Base-by-base conservation (phyloP, 2,888 invertebrate species). In the Nezara viridula region DNA sequence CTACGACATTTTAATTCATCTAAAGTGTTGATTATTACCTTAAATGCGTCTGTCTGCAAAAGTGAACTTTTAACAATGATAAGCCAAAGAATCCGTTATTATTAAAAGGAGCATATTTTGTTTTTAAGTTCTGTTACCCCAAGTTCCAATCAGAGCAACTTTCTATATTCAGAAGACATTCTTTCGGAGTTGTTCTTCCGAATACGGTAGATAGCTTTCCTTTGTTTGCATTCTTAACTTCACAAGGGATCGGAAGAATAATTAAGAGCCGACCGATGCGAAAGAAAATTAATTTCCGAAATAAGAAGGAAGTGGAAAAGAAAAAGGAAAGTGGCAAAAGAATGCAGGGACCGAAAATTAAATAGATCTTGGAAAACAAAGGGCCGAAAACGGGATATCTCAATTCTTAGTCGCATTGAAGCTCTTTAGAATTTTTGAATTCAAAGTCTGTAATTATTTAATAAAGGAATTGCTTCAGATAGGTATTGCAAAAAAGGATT, bases 211-310 rank as follows among this genome's bases (percentile, higher is more conserved):
- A 60, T 27, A 60, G 14, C 60, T 60, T n/a, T n/a, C n/a, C n/a
- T n/a, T 60, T 27, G 60, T 27, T 60, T 27, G 60, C 27, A 60
- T 60, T 60, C 60, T 6, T 60, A 27, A 1, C 60, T 60, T 27
- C 60, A 2, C 14, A 16, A 60, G 14, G 16, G 27, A 27, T 60
- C 27, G 14, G 60, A 9, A 27, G n/a, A n/a, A 60, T 60, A 60
- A 60, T 60, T 60, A 60, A 10, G 55, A 27, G 16, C n/a, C 60
- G 14, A 27, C 60, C 60, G 27, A 4, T 60, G 60, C 16, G 27
- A 60, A 60, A 14, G 60, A n/a, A 60, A 60, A 60, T 60, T 60
- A 60, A 60, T 60, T 60, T 60, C 60, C 27, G 27, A 60, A 60
- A 27, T 4, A 14, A n/a, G 60, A 27, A n/a, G 60, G 27, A 27